Evolutionary conservation across 2,888 invertebrate genomes (phyloP), one percentile per base, ranked within the genome.

Genomic region (Eupithecia subfuscata): DNA sequence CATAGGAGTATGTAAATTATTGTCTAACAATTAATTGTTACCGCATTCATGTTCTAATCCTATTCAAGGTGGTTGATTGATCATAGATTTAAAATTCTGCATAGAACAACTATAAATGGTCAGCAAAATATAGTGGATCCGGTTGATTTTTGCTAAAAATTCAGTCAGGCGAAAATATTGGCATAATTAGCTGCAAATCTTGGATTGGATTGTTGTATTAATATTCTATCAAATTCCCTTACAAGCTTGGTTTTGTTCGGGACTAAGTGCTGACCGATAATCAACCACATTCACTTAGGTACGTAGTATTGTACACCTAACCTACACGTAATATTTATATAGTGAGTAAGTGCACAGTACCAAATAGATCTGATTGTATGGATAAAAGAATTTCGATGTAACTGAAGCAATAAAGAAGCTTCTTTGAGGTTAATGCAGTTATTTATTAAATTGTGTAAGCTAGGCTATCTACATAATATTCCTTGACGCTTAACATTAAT

Each of bases 301-400:
- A 37, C n/a, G 37, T 37, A 68, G 18, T 45, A 43, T 68, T 43
- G 22, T 68, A 43, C 68, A 68, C 52, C 52, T 40, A 68, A 73
- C 43, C 30, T 40, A 73, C 65, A 71, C 68, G 65, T 74, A 67
- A 64, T 71, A 71, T 76, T 75, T 72, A 71, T 74, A 56, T 69
- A 78, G 74, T 73, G 64, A 73, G 43, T 83, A 83, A 82, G 82
- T 82, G 83, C 83, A 82, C 82, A 82, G 78, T 81, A 82, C 75
- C 73, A 83, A 83, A 86, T 86, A 89, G 90, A 90, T 90, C 90
- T 90, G 89, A 89, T 82, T 83, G 83, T 83, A 84, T 84, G 82
- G 75, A 82, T 83, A 83, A 82, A 83, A 80, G 82, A 86, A 84
- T 85, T 84, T 85, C 82, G 80, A 84, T 82, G 83, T 79, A 86